Conservation (phyloP, 2,113 vertebrate species). For the Murina feae region DNA sequence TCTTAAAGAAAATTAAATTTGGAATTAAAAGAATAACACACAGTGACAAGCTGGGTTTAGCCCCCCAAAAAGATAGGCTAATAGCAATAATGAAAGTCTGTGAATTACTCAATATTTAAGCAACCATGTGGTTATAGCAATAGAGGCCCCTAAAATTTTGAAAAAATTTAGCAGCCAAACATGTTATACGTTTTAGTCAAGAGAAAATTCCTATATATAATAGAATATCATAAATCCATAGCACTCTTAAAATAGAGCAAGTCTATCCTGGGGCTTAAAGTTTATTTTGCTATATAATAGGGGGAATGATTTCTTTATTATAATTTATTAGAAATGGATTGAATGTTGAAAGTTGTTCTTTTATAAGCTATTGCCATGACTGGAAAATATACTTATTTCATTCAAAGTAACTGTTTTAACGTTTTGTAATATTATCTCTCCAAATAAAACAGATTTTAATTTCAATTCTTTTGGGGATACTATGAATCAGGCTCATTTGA, state of each 20-base stretch:
- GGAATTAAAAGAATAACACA: neutral
- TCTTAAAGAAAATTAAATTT: neutral
- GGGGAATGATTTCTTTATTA: neutral
- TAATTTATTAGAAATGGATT: neutral
- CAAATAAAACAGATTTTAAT: neutral
- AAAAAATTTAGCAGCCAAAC: neutral
- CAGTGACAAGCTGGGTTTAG: neutral
- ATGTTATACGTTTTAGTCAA: neutral
- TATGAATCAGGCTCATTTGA: neutral
- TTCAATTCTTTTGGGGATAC: neutral
- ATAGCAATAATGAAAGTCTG: neutral
- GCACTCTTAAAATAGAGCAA: neutral
- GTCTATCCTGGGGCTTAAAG: neutral
- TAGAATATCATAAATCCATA: neutral
- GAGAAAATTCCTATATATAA: neutral
- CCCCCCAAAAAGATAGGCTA: neutral
- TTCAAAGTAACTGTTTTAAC: neutral
- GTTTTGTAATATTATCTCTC: constrained; percentile 4
- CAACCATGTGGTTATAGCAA: neutral
- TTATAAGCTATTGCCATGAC: neutral
- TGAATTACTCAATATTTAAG: neutral
- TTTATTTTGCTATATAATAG: neutral
- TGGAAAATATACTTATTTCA: neutral
- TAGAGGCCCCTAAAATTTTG: neutral
- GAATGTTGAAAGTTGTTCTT: neutral